These are phyloP conservation scores for Typhlichthys subterraneus DNA, from an alignment of 2,797 vertebrate species.

Conservation along the genomic window DNA sequence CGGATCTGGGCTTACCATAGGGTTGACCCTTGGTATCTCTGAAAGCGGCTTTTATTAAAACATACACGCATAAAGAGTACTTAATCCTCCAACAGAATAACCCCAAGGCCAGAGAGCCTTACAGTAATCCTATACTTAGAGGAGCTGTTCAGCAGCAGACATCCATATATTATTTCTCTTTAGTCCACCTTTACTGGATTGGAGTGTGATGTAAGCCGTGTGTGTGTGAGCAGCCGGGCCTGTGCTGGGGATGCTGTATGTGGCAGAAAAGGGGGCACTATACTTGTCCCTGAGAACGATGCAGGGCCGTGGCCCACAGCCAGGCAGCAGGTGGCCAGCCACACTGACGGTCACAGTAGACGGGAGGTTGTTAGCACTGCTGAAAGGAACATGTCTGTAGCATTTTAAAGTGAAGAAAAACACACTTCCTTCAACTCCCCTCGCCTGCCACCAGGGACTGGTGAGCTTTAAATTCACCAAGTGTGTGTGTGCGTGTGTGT, in stretches of 20 bases:
- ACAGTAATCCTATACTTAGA: constrained; percentile 28
- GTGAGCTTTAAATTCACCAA: constrained; percentile 5
- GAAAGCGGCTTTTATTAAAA: constrained; percentile 50
- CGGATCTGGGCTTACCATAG: constrained; percentile 33
- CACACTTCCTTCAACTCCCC: constrained; percentile 30
- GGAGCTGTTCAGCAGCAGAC: constrained; percentile 8
- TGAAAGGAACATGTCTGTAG: constrained; percentile 70
- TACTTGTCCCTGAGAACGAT: constrained; percentile 52
- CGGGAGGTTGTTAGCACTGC: constrained; percentile 65
- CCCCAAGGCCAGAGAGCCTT: constrained; percentile 26
- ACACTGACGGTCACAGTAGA: constrained; percentile 72
- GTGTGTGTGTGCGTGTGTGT: not conserved
- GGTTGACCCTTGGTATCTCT: constrained; percentile 26
- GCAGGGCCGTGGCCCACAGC: constrained; percentile 71
- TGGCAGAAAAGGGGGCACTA: constrained; percentile 61
- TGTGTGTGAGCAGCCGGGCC: constrained; percentile 35
- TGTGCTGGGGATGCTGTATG: constrained; percentile 41
- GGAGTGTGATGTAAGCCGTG: constrained; percentile 50
- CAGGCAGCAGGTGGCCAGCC: constrained; percentile 81
- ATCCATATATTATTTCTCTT: constrained; percentile 28
- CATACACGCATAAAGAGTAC: constrained; percentile 46
- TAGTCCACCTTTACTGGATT: constrained; percentile 38
- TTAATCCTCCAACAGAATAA: constrained; percentile 35
- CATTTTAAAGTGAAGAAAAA: constrained; percentile 54
- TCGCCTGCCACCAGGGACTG: not conserved